These are phyloP conservation scores for Chymomyza costata DNA, from an alignment of 1,140 invertebrate species.

Conservation along the genomic window DNA sequence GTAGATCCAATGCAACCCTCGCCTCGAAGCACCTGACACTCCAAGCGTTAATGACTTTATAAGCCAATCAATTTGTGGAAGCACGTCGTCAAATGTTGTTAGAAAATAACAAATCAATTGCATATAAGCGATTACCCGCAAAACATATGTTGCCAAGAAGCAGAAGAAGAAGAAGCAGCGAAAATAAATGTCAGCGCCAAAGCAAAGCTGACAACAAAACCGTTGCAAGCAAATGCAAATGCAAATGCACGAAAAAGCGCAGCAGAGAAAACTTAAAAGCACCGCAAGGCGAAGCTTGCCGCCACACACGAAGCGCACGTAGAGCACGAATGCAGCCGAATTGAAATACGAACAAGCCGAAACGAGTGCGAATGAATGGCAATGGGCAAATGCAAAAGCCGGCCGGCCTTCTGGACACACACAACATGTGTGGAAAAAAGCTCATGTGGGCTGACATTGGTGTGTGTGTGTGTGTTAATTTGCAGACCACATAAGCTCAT, in stretches of 20 bases:
- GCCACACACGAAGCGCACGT: conserved; percentile 5
- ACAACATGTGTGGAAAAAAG: too few species aligned
- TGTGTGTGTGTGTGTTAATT: conserved; percentile 36
- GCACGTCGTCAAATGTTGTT: conserved; percentile 48
- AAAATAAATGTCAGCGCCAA: neutral
- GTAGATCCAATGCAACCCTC: too few species aligned
- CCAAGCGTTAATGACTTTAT: conserved; percentile 68
- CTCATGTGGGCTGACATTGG: conserved; percentile 7
- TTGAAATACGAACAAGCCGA: too few species aligned
- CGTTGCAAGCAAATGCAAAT: conserved; percentile 14
- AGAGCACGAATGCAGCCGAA: too few species aligned
- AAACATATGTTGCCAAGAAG: conserved; percentile 3
- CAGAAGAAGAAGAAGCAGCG: neutral
- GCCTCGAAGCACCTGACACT: too few species aligned
- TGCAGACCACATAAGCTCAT: conserved; percentile 54
- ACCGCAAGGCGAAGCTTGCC: conserved; percentile 33
- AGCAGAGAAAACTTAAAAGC: conserved; percentile 8
- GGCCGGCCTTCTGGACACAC: too few species aligned
- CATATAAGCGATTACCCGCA: conserved; percentile 26
- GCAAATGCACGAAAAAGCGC: conserved; percentile 32
- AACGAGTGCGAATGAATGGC: too few species aligned
- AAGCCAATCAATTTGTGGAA: conserved; percentile 62
- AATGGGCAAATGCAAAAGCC: too few species aligned
- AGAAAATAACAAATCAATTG: conserved; percentile 41
- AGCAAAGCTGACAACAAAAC: conserved; percentile 1